phyloP scores from a whole-genome alignment of 2,888 invertebrate species.

The Drosophila testacea region DNA sequence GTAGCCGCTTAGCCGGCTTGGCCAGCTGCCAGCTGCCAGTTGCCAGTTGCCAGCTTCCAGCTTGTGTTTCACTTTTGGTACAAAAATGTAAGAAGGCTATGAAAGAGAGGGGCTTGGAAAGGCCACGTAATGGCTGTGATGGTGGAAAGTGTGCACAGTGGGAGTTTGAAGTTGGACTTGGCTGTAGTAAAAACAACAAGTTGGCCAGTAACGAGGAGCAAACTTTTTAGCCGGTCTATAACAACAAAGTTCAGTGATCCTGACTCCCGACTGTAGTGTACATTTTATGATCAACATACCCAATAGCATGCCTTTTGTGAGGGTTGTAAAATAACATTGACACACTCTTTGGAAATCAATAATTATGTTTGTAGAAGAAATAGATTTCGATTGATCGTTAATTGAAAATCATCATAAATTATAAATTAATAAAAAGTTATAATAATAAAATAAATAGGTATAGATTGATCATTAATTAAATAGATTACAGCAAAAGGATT shows the following conservation, averaged over 20 bases:
- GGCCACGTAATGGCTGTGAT: slow-evolving; percentile 49
- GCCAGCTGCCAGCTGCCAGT: slow-evolving; percentile 44
- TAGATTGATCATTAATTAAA: too few relatives aligned
- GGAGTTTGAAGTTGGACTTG: slow-evolving; percentile 22
- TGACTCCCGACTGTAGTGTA: slow-evolving; percentile 7
- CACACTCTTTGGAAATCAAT: too few relatives aligned
- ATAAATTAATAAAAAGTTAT: too few relatives aligned
- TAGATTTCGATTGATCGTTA: too few relatives aligned
- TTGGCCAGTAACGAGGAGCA: slow-evolving; percentile 25
- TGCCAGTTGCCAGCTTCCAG: slow-evolving; percentile 45
- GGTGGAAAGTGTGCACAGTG: slow-evolving; percentile 55
- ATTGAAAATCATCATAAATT: too few relatives aligned
- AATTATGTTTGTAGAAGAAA: too few relatives aligned
- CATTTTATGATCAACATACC: slow-evolving; percentile 6
- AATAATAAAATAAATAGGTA: too few relatives aligned
- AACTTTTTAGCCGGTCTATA: slow-evolving; percentile 40
- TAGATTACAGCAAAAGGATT: too few relatives aligned
- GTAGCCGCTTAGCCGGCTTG: slow-evolving; percentile 64
- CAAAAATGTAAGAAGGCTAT: neutral
- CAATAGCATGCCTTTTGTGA: neutral
- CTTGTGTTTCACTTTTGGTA: slow-evolving; percentile 49
- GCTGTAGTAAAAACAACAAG: slow-evolving; percentile 8
- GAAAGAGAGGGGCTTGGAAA: neutral
- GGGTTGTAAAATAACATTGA: too few relatives aligned
- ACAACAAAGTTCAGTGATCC: slow-evolving; percentile 55